A percentile compares a stretch with the other conserved stretches of the same genome.
Evolutionary conservation across 2,113 vertebrate species (phyloP).

Genomic region (Myotis davidii): DNA sequence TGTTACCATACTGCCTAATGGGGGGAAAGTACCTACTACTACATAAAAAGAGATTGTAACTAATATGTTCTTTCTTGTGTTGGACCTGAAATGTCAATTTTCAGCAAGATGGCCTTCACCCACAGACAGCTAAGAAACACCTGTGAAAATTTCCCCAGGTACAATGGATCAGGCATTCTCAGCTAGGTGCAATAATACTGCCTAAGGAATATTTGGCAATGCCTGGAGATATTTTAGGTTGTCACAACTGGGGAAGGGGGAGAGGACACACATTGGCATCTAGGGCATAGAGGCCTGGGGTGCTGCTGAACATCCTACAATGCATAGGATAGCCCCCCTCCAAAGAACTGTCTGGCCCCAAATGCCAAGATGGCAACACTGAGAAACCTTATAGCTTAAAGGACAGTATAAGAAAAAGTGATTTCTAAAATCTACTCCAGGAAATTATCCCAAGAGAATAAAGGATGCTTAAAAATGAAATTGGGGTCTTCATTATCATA

Average conservation of each 20-base stretch:
- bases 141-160: background rate
- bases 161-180: background rate
- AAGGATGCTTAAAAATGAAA: background rate
- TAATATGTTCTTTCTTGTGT: background rate
- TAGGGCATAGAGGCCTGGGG: background rate
- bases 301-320: background rate
- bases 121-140: background rate
- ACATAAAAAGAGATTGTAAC: background rate
- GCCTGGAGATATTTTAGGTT: background rate
- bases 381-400: background rate
- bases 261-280: background rate
- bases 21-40: background rate
- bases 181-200: background rate
- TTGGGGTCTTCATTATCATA: background rate
- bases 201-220: background rate
- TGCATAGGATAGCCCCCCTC: background rate
- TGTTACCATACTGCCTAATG: background rate
- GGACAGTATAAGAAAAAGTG: background rate
- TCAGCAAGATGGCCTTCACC: background rate
- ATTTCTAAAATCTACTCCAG: constrained; percentile 37
- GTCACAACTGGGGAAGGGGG: background rate
- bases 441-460: background rate
- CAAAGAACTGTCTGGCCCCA: background rate
- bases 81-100: background rate
- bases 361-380: background rate